phyloP scores from a whole-genome alignment of 2,888 invertebrate species.

The Chironomus riparius region DNA sequence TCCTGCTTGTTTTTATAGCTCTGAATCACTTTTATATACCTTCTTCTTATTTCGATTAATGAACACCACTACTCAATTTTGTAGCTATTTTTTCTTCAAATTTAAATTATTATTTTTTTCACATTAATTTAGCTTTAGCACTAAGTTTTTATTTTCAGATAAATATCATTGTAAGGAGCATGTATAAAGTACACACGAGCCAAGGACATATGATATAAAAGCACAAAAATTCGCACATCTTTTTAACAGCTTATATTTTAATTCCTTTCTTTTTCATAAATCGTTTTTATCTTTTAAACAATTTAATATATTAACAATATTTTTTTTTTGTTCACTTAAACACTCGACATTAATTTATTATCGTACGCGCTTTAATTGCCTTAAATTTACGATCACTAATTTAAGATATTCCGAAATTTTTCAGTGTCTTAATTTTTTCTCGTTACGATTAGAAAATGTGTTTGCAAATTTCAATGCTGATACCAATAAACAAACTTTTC shows the following conservation, averaged over 20 bases:
- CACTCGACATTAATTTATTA: no score
- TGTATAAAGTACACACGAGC: slow-evolving; percentile 56
- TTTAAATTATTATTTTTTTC: no score
- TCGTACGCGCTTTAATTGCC: no score
- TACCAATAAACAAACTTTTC: slow-evolving; percentile 10
- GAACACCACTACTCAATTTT: not conserved
- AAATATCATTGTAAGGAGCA: slow-evolving; percentile 50
- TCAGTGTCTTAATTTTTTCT: no score
- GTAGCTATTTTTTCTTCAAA: not conserved
- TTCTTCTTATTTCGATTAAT: not conserved
- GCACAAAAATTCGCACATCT: slow-evolving; percentile 45
- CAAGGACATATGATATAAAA: slow-evolving; percentile 59
- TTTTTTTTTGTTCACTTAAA: no score
- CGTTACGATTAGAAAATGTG: not conserved
- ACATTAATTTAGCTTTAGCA: not conserved
- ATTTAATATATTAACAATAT: not conserved
- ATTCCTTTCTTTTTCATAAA: not conserved
- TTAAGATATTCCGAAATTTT: not conserved
- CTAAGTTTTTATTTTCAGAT: not conserved
- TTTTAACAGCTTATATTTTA: not conserved
- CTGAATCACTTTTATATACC: not conserved
- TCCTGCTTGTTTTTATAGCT: not conserved
- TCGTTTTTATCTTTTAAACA: not conserved
- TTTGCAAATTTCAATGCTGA: not conserved
- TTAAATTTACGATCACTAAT: not conserved